These are phyloP conservation scores for Clarias fuscus DNA, from an alignment of 2,797 vertebrate genomes.

Conservation along the genomic window DNA sequence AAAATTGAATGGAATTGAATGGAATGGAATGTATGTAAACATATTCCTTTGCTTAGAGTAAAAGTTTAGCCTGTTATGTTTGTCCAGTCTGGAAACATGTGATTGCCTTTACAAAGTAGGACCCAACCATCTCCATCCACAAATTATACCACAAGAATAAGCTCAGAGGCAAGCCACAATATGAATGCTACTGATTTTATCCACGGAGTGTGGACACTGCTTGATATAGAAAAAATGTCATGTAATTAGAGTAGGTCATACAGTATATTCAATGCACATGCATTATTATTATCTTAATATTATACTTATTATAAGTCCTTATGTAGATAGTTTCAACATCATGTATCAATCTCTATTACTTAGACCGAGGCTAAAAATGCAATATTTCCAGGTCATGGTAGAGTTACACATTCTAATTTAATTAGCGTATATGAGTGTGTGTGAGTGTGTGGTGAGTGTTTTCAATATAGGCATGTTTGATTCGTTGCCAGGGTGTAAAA, in stretches of 20 bases:
- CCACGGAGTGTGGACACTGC: not conserved
- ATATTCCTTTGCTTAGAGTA: not conserved
- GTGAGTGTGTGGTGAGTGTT: conserved; percentile 45
- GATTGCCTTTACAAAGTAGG: not conserved
- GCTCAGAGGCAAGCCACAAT: not conserved
- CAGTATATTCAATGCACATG: not conserved
- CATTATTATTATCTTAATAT: not conserved
- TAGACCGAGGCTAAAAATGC: conserved; percentile 46
- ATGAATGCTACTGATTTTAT: not conserved
- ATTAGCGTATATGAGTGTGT: conserved; percentile 42
- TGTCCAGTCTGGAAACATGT: not conserved
- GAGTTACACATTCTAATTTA: conserved; percentile 39
- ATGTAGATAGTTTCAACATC: not conserved
- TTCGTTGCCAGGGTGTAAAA: conserved; percentile 57
- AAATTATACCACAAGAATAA: not conserved
- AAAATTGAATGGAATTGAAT: too few relatives aligned
- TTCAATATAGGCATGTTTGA: conserved; percentile 51
- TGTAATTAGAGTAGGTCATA: not conserved
- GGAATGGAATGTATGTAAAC: not conserved
- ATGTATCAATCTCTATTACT: conserved; percentile 28
- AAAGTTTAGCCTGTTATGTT: not conserved
- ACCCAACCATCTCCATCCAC: not conserved
- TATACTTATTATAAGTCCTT: not conserved
- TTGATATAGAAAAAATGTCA: not conserved
- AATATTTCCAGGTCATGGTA: conserved; percentile 46